These are phyloP conservation scores for Prietella phreatophila DNA, from an alignment of 2,113 vertebrate species.

Conservation along the genomic window DNA sequence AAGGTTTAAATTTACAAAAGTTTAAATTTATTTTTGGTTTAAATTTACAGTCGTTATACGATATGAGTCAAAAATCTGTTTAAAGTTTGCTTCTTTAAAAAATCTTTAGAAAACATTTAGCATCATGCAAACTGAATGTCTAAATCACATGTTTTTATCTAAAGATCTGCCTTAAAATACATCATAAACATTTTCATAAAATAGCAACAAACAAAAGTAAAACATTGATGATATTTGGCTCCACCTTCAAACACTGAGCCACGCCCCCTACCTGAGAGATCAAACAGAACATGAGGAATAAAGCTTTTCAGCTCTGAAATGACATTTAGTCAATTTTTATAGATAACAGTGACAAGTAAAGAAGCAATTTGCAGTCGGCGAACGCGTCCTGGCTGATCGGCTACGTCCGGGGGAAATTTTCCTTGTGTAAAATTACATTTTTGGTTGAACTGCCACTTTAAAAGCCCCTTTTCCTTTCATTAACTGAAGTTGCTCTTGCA, in stretches of 20 bases:
- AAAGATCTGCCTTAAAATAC: background rate
- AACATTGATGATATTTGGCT: too few relatives aligned
- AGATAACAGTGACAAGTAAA: background rate
- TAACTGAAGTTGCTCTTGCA: conserved; percentile 10
- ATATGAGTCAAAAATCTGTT: too few relatives aligned
- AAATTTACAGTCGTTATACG: too few relatives aligned
- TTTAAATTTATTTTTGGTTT: too few relatives aligned
- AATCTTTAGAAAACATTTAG: background rate
- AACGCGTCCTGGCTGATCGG: background rate
- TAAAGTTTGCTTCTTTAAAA: too few relatives aligned
- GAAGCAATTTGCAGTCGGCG: conserved; percentile 1
- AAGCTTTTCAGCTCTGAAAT: background rate
- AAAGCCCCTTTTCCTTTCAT: conserved; percentile 25
- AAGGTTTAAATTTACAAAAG: too few relatives aligned
- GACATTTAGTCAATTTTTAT: background rate
- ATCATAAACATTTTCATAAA: background rate
- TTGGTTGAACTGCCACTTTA: conserved; percentile 22
- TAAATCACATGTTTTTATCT: background rate
- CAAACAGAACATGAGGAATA: background rate
- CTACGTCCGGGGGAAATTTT: background rate
- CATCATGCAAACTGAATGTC: background rate
- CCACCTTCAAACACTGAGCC: background rate
- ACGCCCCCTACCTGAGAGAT: background rate
- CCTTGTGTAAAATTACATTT: conserved; percentile 27
- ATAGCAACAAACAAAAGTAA: background rate